Percentiles rank a stretch among this genome's conserved stretches.
Conservation (phyloP, 2,797 vertebrate genomes). For the Phrynocephalus guinanensis region DNA sequence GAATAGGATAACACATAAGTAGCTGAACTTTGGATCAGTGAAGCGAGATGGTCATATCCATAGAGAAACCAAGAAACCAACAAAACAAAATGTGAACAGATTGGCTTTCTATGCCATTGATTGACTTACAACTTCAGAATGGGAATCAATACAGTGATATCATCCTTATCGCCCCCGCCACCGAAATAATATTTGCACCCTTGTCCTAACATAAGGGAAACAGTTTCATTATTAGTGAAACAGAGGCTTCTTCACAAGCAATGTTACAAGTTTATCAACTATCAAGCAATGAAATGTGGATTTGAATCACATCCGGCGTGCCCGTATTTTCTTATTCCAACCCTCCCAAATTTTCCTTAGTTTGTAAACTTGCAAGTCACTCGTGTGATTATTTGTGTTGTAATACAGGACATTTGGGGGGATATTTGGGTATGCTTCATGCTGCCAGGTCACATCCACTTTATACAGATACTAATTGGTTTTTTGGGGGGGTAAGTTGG, state of each 20-base stretch:
- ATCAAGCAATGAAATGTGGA: not conserved
- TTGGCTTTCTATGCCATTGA: not conserved
- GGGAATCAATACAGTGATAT: not conserved
- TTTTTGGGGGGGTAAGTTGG: too few relatives aligned
- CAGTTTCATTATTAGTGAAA: not conserved
- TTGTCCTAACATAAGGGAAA: too few relatives aligned
- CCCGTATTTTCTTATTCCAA: too few relatives aligned
- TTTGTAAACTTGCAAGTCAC: too few relatives aligned
- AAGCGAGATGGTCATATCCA: not conserved
- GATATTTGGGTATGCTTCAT: too few relatives aligned
- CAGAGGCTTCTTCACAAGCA: not conserved
- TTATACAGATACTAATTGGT: too few relatives aligned
- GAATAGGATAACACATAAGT: slow-evolving; percentile 14
- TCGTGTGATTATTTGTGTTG: too few relatives aligned
- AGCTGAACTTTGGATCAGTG: not conserved
- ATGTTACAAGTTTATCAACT: not conserved
- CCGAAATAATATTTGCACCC: too few relatives aligned
- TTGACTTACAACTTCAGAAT: not conserved
- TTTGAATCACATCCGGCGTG: too few relatives aligned
- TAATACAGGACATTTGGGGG: too few relatives aligned
- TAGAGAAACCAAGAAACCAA: not conserved
- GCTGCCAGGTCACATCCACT: too few relatives aligned
- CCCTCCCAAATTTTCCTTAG: too few relatives aligned
- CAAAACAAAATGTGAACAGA: not conserved
- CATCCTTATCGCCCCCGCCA: not conserved